These are phyloP conservation scores for Cyclophora punctaria DNA, from an alignment of 2,888 invertebrate genomes.

Conservation along the genomic window DNA sequence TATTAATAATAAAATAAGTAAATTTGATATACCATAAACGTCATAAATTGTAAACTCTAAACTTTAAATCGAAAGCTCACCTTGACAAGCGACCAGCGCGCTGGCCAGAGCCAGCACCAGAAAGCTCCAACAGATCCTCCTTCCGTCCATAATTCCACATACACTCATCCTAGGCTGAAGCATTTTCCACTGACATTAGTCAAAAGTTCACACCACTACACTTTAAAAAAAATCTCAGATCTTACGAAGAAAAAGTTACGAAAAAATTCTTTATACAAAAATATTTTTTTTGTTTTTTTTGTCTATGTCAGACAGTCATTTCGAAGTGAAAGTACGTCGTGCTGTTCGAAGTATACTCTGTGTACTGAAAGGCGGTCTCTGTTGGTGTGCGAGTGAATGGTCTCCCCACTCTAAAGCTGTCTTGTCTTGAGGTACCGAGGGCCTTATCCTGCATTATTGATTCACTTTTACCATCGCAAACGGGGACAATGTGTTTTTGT, in stretches of 20 bases:
- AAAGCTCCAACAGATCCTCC: conserved; percentile 37
- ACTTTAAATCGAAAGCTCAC: conserved; percentile 31
- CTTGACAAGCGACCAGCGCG: conserved; percentile 58
- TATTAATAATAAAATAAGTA: too few species aligned
- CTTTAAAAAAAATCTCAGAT: conserved; percentile 4
- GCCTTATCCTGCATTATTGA: too few species aligned
- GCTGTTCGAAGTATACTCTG: too few species aligned
- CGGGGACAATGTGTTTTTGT: too few species aligned
- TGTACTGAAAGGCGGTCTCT: too few species aligned
- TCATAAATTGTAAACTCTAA: background rate
- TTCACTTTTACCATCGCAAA: too few species aligned
- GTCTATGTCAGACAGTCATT: conserved; percentile 13
- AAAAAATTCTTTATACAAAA: conserved; percentile 9
- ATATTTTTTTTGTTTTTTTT: conserved; percentile 4
- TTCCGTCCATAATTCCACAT: conserved; percentile 46
- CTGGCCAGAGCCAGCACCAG: conserved; percentile 35
- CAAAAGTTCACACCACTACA: conserved; percentile 37
- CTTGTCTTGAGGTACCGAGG: too few species aligned
- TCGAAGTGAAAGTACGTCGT: background rate
- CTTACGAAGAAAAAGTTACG: conserved; percentile 8
- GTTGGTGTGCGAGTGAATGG: too few species aligned
- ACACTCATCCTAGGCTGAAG: conserved; percentile 60
- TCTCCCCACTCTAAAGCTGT: too few species aligned
- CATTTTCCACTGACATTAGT: conserved; percentile 48
- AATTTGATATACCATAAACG: too few species aligned